phyloP scores from a whole-genome alignment of 2,113 vertebrate genomes.

The Cnemophilus loriae region DNA sequence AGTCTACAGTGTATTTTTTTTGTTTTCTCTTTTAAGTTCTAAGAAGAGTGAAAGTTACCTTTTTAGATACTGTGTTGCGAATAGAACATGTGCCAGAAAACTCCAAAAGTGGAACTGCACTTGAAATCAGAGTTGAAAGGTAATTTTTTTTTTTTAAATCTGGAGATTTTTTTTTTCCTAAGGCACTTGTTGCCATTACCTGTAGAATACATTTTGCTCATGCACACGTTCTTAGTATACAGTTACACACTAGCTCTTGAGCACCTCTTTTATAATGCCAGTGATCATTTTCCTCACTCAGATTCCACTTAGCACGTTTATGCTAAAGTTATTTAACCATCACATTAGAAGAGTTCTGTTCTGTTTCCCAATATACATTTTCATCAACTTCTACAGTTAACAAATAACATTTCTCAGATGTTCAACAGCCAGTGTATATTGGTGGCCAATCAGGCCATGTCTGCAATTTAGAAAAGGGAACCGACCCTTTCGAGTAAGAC shows the following conservation, averaged over 20 bases:
- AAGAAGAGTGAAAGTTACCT: slow-evolving; percentile 94
- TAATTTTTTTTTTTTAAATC: slow-evolving; percentile 38
- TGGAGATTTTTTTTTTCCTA: background rate
- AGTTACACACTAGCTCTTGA: background rate
- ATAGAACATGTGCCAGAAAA: slow-evolving; percentile 94
- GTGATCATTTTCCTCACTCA: background rate
- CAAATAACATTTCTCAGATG: background rate
- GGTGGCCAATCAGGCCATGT: background rate
- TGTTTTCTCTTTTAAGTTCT: slow-evolving; percentile 77
- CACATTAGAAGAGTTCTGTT: background rate
- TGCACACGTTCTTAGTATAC: background rate
- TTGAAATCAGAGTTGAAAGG: slow-evolving; percentile 92
- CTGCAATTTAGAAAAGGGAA: background rate
- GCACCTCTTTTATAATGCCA: background rate
- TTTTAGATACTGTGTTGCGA: slow-evolving; percentile 91
- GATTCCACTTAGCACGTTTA: background rate
- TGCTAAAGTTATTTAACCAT: background rate
- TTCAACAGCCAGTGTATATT: background rate
- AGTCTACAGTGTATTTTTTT: background rate
- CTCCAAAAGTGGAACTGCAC: slow-evolving; percentile 93
- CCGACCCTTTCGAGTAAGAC: background rate
- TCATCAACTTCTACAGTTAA: background rate
- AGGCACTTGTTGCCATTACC: background rate
- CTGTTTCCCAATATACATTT: background rate
- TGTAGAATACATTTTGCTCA: background rate